Evolutionary conservation across 2,797 vertebrate genomes (phyloP).

Genomic region (Tiaroga cobitis): DNA sequence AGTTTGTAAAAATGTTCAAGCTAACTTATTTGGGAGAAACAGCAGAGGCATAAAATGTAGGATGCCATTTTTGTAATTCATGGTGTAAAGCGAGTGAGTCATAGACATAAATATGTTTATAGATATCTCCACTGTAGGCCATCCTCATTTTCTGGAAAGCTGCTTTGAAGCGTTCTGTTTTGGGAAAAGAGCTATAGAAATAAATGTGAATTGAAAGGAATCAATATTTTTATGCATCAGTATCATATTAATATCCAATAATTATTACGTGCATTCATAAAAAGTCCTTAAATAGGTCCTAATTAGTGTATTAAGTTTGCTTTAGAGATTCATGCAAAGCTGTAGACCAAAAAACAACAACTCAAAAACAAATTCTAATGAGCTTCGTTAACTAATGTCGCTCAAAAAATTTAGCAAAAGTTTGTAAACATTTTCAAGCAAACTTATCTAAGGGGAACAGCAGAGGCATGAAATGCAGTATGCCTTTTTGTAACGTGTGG

Average conservation of each 20-base stretch:
- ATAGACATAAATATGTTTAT: background rate
- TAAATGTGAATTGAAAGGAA: background rate
- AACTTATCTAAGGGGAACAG: conserved; percentile 9
- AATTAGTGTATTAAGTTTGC: background rate
- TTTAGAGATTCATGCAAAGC: background rate
- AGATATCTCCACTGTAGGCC: background rate
- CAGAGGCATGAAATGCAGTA: conserved; percentile 22
- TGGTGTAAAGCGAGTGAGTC: conserved; percentile 63
- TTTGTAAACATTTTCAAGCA: background rate
- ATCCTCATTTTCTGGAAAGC: background rate
- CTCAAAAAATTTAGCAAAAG: background rate
- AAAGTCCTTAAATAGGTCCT: background rate
- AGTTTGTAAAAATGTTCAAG: conserved; percentile 6
- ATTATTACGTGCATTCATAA: background rate
- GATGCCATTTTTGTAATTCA: conserved; percentile 65
- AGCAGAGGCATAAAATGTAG: conserved; percentile 25
- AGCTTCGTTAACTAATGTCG: background rate
- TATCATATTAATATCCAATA: background rate
- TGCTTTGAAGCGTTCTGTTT: background rate
- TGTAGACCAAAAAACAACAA: background rate
- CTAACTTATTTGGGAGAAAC: conserved; percentile 13
- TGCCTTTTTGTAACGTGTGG: conserved; percentile 67
- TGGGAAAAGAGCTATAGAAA: background rate
- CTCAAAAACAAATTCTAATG: background rate
- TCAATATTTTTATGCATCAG: background rate